phyloP scores from a whole-genome alignment of 2,113 vertebrate species.

The Indicator indicator region DNA sequence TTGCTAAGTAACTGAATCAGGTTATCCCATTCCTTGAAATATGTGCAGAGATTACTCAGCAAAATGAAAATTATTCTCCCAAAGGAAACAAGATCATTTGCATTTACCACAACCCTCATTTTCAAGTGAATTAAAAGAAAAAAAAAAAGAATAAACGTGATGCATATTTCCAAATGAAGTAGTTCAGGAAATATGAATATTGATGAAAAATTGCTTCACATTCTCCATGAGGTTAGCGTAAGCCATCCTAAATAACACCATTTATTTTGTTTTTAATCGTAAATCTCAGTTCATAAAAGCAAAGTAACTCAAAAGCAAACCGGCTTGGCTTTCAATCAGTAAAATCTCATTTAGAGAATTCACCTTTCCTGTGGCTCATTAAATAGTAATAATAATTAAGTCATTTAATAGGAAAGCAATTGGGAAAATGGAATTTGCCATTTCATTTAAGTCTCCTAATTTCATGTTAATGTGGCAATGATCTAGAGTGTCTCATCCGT shows the following conservation, averaged over 20 bases:
- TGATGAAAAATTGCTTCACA: neutral
- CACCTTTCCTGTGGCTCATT: neutral
- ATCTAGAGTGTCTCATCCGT: neutral
- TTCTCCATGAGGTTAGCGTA: neutral
- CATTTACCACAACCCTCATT: neutral
- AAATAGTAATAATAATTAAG: neutral
- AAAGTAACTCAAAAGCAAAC: neutral
- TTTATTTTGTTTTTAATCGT: neutral
- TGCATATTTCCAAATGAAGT: neutral
- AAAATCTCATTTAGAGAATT: neutral
- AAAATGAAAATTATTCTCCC: neutral
- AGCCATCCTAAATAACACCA: neutral
- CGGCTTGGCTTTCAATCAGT: neutral
- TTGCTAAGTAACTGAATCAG: constrained; percentile 35
- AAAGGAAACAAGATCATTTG: neutral
- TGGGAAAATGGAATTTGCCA: neutral
- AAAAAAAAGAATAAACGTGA: neutral
- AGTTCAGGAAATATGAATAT: neutral
- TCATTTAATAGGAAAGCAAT: neutral
- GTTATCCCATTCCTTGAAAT: neutral
- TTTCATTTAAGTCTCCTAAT: neutral
- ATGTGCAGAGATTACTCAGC: neutral
- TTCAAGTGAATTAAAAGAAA: neutral
- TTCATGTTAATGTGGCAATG: neutral
- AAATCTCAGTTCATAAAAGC: neutral